Evolutionary conservation across 2,888 invertebrate species (phyloP), one percentile per base, ranked within the genome.

Genomic region (Achlya flavicornis): DNA sequence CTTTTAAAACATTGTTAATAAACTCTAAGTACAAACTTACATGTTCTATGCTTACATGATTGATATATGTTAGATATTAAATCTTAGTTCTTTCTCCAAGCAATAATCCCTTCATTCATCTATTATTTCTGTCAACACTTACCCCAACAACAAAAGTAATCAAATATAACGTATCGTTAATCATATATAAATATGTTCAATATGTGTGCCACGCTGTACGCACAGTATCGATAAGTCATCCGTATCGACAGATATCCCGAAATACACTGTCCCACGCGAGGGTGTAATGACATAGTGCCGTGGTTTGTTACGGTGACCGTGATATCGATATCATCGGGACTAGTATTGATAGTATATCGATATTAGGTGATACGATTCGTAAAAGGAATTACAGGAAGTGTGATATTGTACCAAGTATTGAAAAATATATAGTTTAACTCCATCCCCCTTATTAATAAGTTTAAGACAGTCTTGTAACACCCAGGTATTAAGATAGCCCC

Each of bases 181-280:
- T 14, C 57, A 3, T 26, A 32, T 14, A 33, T 57, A 14, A 14
- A 14, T 33, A 33, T 57, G 33, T 12, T 26, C 57, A 32, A 32
- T 57, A 32, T 57, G 48, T 14, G 33, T 33, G 11, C 32, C 7
- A 32, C 12, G 14, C 11, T 57, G 26, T 57, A 57, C 33, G 35
- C 1, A 58, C 43, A 41, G 58, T 67, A 66, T 67, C 67, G 64
- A 74, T 78, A 72, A 70, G 63, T 69, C 71, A 65, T 70, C 62
- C 63, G 64, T 77, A 81, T 84, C 74, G 84, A 83, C 83, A 79
- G 74, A 71, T 72, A 53, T 53, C 76, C 80, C 79, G 65, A 85
- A 84, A 85, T 83, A 83, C 74, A 68, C 73, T 64, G 74, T 81
- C 85, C 76, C 85, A 83, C 84, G 79, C 84, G 78, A 81, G 81